Conservation (phyloP, 2,113 vertebrate species). For the Eudyptes chrysolophus region DNA sequence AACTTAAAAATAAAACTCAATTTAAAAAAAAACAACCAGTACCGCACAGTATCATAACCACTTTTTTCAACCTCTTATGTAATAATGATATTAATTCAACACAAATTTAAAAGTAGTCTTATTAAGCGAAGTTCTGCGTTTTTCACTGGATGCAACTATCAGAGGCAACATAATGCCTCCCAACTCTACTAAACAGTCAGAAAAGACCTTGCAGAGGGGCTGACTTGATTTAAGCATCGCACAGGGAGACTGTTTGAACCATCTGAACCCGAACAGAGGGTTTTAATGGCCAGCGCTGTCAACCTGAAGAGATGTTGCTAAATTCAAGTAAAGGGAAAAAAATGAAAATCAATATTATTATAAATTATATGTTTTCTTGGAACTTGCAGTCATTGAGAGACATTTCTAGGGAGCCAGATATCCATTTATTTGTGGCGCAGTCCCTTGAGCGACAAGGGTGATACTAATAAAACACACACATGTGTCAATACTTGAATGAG, state of each 20-base stretch:
- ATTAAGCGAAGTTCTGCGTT: not conserved
- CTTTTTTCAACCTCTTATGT: not conserved
- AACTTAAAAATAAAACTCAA: not conserved
- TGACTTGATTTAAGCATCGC: not conserved
- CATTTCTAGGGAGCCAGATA: not conserved
- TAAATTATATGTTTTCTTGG: not conserved
- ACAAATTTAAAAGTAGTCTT: not conserved
- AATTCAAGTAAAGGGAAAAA: not conserved
- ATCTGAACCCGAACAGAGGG: not conserved
- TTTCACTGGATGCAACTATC: not conserved
- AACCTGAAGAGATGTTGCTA: not conserved
- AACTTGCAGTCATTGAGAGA: not conserved
- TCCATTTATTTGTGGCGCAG: not conserved
- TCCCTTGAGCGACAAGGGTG: not conserved
- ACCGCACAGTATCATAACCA: not conserved
- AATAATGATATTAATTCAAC: not conserved
- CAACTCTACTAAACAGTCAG: not conserved
- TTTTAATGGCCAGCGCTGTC: not conserved
- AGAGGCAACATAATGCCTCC: not conserved
- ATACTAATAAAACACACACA: not conserved
- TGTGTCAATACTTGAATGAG: not conserved
- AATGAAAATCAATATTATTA: slow-evolving; percentile 31
- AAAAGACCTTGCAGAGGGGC: not conserved
- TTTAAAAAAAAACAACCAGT: not conserved
- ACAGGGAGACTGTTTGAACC: not conserved